Evolutionary conservation across 1,140 invertebrate genomes (phyloP).

Genomic region (Drosophila ananassae): DNA sequence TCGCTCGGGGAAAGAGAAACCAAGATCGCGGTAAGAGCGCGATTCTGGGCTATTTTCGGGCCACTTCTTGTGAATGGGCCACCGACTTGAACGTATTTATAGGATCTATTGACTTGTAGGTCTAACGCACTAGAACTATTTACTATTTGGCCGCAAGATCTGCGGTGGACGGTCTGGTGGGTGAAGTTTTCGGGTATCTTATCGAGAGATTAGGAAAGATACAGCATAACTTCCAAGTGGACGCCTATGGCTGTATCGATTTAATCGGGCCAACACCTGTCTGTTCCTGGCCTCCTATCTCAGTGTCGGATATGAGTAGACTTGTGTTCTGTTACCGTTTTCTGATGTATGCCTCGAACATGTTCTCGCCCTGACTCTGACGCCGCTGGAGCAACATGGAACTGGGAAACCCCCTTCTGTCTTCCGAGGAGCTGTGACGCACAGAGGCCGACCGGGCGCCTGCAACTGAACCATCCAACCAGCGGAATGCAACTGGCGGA

Average conservation of each 20-base stretch:
- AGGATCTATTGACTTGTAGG: slow-evolving; percentile 7
- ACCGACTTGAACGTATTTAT: slow-evolving; percentile 29
- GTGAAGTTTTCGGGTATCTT: slow-evolving; percentile 24
- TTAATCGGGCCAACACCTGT: slow-evolving; percentile 24
- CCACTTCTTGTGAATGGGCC: slow-evolving; percentile 33
- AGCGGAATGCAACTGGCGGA: slow-evolving; percentile 63
- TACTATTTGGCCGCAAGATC: background rate
- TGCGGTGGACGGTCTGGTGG: background rate
- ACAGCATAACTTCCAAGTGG: slow-evolving; percentile 41
- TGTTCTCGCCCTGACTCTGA: slow-evolving; percentile 68
- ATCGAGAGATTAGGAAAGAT: slow-evolving; percentile 37
- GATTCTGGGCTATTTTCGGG: slow-evolving; percentile 13
- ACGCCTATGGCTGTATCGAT: slow-evolving; percentile 37
- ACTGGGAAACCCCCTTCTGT: background rate
- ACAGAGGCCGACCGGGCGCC: slow-evolving; percentile 15
- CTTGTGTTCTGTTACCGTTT: slow-evolving; percentile 63
- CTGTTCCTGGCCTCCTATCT: background rate
- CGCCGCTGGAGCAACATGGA: slow-evolving; percentile 64
- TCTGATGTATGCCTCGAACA: slow-evolving; percentile 78
- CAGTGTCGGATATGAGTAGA: slow-evolving; percentile 26
- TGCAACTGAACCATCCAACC: slow-evolving; percentile 51
- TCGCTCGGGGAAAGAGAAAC: slow-evolving; percentile 10
- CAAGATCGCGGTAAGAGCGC: slow-evolving; percentile 7
- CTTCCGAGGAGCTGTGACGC: slow-evolving; percentile 4
- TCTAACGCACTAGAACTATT: background rate